phyloP scores from a whole-genome alignment of 2,113 vertebrate species.

The Festucalex cinctus region DNA sequence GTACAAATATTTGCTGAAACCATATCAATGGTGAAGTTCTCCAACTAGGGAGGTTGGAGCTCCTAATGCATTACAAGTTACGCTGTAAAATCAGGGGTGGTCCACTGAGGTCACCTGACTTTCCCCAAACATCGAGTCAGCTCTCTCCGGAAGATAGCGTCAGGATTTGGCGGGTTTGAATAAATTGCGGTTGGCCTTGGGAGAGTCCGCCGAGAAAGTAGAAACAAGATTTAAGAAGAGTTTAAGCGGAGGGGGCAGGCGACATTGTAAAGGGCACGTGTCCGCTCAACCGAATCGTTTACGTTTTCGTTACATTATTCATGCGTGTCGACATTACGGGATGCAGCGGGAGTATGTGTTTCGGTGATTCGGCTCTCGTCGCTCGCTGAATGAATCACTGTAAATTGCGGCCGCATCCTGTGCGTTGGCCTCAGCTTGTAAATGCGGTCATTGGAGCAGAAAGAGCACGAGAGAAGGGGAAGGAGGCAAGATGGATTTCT shows the following conservation, averaged over 20 bases:
- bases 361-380: slow-evolving; percentile 51
- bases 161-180: slow-evolving; percentile 21
- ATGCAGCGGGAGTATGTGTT: slow-evolving; percentile 37
- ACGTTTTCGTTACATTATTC: slow-evolving; percentile 4
- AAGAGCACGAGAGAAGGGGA: slow-evolving; percentile 30
- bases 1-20: no score
- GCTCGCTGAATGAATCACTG: slow-evolving; percentile 67
- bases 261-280: neutral
- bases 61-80: slow-evolving; percentile 61
- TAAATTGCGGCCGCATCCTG: slow-evolving; percentile 68
- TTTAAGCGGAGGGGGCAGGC: neutral
- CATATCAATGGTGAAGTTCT: neutral
- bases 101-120: slow-evolving; percentile 31
- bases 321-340: slow-evolving; percentile 10
- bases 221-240: neutral
- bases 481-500: slow-evolving; percentile 26
- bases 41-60: slow-evolving; percentile 23
- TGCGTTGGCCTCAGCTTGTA: slow-evolving; percentile 66
- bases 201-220: neutral
- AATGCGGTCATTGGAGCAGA: slow-evolving; percentile 69
- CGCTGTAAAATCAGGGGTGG: slow-evolving; percentile 17
- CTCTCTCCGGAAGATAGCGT: slow-evolving; percentile 30
- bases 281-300: neutral
- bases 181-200: slow-evolving; percentile 22
- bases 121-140: slow-evolving; percentile 42